phyloP scores from a whole-genome alignment of 2,888 invertebrate species.

The Diadegma fenestrale region DNA sequence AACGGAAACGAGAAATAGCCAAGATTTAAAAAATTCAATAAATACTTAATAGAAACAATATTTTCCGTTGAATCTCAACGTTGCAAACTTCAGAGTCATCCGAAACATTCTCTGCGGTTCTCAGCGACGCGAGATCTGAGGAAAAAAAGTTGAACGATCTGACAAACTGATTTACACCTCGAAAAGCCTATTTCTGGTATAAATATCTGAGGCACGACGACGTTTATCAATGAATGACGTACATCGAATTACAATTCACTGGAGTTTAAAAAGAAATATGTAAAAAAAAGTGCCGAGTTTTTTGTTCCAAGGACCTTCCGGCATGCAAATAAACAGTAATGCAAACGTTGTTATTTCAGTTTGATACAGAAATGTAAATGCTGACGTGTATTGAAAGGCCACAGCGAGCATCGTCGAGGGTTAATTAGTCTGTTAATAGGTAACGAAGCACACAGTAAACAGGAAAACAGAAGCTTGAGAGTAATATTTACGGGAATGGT shows the following conservation, averaged over 20 bases:
- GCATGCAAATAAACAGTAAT: slow-evolving; percentile 39
- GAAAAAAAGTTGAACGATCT: neutral
- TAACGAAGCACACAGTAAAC: slow-evolving; percentile 38
- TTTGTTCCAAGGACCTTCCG: slow-evolving; percentile 45
- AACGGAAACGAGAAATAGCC: too few species aligned
- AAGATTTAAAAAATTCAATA: too few species aligned
- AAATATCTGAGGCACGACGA: slow-evolving; percentile 45
- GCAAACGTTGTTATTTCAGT: neutral
- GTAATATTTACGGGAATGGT: slow-evolving; percentile 3
- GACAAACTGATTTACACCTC: neutral
- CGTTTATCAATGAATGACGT: neutral
- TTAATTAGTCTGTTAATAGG: slow-evolving; percentile 5
- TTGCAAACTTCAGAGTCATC: too few species aligned
- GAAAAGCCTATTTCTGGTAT: neutral
- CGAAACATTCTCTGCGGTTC: neutral
- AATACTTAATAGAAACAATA: too few species aligned
- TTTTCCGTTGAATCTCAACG: too few species aligned
- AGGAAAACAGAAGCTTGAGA: slow-evolving; percentile 40
- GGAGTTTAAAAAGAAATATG: neutral
- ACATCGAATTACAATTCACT: slow-evolving; percentile 1
- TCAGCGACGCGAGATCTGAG: neutral
- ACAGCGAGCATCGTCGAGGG: neutral
- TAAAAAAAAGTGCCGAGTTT: slow-evolving; percentile 20
- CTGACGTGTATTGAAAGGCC: neutral
- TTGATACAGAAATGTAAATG: neutral